These are phyloP conservation scores for Nysson spinosus DNA, from an alignment of 2,888 invertebrate species.

Conservation along the genomic window DNA sequence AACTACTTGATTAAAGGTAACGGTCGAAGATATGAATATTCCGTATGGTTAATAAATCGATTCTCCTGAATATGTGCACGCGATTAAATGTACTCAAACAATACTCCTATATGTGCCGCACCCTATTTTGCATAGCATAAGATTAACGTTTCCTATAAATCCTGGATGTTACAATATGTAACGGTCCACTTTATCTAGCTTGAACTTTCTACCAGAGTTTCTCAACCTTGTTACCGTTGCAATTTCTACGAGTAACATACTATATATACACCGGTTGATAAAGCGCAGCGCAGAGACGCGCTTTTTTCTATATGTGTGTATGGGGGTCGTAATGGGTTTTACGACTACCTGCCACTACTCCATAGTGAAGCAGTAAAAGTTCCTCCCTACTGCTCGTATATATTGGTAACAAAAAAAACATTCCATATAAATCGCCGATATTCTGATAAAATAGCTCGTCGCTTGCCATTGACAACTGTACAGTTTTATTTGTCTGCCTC, in stretches of 20 bases:
- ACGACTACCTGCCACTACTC: constrained; percentile 8
- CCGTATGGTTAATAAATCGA: too few relatives aligned
- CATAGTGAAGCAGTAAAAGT: not conserved
- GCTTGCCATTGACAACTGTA: not conserved
- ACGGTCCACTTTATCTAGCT: not conserved
- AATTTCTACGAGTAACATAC: too few relatives aligned
- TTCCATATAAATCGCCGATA: constrained; percentile 23
- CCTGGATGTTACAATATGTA: not conserved
- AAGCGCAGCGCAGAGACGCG: constrained; percentile 21
- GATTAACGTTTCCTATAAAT: constrained; percentile 6
- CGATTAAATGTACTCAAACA: too few relatives aligned
- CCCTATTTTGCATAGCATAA: not conserved
- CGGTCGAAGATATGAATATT: too few relatives aligned
- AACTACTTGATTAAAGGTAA: too few relatives aligned
- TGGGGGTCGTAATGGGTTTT: constrained; percentile 23
- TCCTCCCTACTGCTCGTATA: not conserved
- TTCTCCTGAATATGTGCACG: too few relatives aligned
- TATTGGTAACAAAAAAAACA: constrained; percentile 2
- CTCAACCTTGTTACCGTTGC: constrained; percentile 1
- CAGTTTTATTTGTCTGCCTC: not conserved
- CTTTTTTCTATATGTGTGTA: constrained; percentile 19
- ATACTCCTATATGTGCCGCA: too few relatives aligned
- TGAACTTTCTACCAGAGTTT: not conserved
- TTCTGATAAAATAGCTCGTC: not conserved
- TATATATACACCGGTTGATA: constrained; percentile 15